phyloP scores from a whole-genome alignment of 2,113 vertebrate species.

The Dasypus novemcinctus region DNA sequence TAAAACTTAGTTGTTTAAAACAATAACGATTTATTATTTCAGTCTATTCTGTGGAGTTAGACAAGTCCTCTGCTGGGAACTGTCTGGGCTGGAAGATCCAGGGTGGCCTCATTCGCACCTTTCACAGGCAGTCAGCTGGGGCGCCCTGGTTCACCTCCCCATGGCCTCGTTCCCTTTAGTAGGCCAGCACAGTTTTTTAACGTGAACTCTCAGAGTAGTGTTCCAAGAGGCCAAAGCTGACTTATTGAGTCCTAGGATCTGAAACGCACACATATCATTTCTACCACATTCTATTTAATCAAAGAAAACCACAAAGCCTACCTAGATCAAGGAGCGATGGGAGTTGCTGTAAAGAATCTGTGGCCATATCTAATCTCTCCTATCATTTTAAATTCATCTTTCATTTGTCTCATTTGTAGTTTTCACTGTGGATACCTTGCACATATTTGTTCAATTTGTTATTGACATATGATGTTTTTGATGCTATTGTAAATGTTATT shows the following conservation, averaged over 20 bases:
- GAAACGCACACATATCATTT: neutral
- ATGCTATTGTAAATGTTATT: neutral
- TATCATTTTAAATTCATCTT: neutral
- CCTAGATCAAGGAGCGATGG: neutral
- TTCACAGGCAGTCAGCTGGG: neutral
- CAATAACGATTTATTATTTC: neutral
- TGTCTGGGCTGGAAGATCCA: neutral
- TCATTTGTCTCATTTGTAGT: neutral
- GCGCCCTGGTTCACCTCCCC: too few species aligned
- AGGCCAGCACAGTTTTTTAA: neutral
- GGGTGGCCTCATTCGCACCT: neutral
- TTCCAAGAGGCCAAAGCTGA: neutral
- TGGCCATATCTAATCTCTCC: neutral
- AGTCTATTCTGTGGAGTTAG: neutral
- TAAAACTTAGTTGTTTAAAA: neutral
- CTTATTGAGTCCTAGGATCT: neutral
- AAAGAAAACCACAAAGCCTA: neutral
- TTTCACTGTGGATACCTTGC: neutral
- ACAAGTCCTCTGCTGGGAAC: neutral
- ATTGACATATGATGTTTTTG: neutral
- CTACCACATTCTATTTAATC: neutral
- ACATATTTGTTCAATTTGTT: neutral
- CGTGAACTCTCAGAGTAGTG: neutral
- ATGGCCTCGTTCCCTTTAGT: neutral
- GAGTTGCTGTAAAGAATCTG: neutral